Percentiles rank a stretch among this genome's conserved stretches.
These are phyloP conservation scores for Cryptocheilus praepositus DNA, from an alignment of 2,888 invertebrate genomes.

Conservation along the genomic window DNA sequence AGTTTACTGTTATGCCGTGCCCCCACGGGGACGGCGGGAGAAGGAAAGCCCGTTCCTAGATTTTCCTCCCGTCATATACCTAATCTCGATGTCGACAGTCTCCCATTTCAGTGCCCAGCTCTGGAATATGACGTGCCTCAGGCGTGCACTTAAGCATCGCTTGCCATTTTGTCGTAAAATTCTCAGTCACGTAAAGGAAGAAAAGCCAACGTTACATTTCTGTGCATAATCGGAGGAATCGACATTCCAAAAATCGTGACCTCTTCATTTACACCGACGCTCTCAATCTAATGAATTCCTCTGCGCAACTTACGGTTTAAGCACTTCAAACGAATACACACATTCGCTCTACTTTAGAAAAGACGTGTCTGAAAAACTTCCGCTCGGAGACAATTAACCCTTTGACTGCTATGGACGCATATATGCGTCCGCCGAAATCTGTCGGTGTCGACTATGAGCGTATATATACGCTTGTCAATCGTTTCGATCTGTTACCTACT, in stretches of 20 bases:
- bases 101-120: slow-evolving; percentile 46
- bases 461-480: too few relatives aligned
- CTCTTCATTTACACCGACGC: not conserved
- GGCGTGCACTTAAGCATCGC: slow-evolving; percentile 47
- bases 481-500: too few relatives aligned
- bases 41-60: slow-evolving; percentile 43
- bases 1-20: slow-evolving; percentile 54
- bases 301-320: too few relatives aligned
- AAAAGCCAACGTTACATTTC: slow-evolving; percentile 22
- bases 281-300: not conserved
- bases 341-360: too few relatives aligned
- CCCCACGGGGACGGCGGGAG: slow-evolving; percentile 44
- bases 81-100: slow-evolving; percentile 53
- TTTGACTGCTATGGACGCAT: too few relatives aligned
- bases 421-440: too few relatives aligned
- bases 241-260: not conserved
- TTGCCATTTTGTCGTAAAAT: slow-evolving; percentile 41
- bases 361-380: too few relatives aligned
- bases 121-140: slow-evolving; percentile 41
- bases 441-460: too few relatives aligned
- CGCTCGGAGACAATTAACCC: too few relatives aligned
- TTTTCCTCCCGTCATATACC: slow-evolving; percentile 54
- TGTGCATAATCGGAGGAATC: not conserved
- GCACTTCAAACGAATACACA: too few relatives aligned
- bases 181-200: slow-evolving; percentile 22